Conservation (phyloP, 1,140 invertebrate genomes). For the Watersipora subatra region DNA sequence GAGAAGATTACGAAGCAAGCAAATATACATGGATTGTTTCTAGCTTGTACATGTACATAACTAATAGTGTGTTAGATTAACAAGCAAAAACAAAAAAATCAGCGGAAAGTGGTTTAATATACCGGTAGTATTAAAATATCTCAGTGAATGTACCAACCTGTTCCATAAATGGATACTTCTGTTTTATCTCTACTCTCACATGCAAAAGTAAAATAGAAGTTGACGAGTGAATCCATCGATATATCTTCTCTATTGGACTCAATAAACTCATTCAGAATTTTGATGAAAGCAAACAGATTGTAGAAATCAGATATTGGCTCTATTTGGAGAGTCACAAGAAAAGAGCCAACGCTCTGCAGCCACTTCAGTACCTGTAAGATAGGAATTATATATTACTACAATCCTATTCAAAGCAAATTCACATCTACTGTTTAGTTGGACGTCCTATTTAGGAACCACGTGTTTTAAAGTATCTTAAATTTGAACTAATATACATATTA, state of each 20-base stretch:
- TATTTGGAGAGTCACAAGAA: constrained; percentile 53
- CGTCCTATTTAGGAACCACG: too few relatives aligned
- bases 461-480: too few relatives aligned
- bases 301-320: constrained; percentile 61
- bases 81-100: too few relatives aligned
- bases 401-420: too few relatives aligned
- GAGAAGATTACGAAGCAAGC: too few relatives aligned
- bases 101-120: too few relatives aligned
- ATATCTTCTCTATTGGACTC: constrained; percentile 24
- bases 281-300: constrained; percentile 56
- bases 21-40: too few relatives aligned
- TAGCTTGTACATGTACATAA: too few relatives aligned
- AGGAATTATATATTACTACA: neutral
- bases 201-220: constrained; percentile 58
- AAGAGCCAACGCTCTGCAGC: constrained; percentile 51
- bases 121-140: neutral
- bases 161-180: constrained; percentile 50
- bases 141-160: constrained; percentile 43
- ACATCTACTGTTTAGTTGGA: too few relatives aligned
- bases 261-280: constrained; percentile 44
- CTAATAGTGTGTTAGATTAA: too few relatives aligned
- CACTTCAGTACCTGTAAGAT: constrained; percentile 45
- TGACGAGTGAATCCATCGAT: constrained; percentile 27
- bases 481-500: too few relatives aligned
- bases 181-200: constrained; percentile 48